Evolutionary conservation across 2,797 vertebrate species (phyloP).

Genomic region (Chelon auratus): DNA sequence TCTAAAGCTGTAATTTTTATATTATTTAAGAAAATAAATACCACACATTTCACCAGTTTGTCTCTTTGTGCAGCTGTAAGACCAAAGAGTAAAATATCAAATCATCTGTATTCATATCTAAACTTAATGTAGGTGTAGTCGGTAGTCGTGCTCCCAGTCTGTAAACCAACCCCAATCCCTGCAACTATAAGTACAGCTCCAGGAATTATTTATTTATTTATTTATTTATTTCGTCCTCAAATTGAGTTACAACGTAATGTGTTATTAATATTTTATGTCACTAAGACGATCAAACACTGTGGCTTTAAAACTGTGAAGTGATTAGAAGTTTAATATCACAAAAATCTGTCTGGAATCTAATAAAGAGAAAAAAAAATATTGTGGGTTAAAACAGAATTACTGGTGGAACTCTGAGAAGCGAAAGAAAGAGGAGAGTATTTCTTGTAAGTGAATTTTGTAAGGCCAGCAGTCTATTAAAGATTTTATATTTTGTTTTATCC

Average conservation of each 20-base stretch:
- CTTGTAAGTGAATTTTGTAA: conserved; percentile 38
- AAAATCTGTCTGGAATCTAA: conserved; percentile 30
- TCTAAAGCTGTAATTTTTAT: background rate
- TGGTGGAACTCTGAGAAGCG: conserved; percentile 1
- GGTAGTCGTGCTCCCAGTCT: background rate
- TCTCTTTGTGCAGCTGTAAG: background rate
- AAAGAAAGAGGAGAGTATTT: conserved; percentile 15
- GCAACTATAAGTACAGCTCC: background rate
- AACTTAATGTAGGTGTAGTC: background rate
- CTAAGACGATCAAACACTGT: background rate
- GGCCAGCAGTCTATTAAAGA: conserved; percentile 18
- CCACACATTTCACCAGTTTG: background rate
- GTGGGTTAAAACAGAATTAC: conserved; percentile 22
- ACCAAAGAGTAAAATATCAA: conserved; percentile 6
- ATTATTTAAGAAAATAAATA: background rate
- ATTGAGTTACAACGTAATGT: conserved; percentile 21
- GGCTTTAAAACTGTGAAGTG: conserved; percentile 27
- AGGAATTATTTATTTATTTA: background rate
- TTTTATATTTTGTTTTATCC: conserved; percentile 16
- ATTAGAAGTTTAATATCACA: conserved; percentile 50
- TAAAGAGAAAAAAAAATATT: conserved; percentile 25
- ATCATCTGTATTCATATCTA: background rate
- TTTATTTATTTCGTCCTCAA: background rate
- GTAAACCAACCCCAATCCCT: background rate
- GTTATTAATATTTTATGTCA: conserved; percentile 24